phyloP scores from a whole-genome alignment of 2,888 invertebrate species.

The Creontiades dilutus region DNA sequence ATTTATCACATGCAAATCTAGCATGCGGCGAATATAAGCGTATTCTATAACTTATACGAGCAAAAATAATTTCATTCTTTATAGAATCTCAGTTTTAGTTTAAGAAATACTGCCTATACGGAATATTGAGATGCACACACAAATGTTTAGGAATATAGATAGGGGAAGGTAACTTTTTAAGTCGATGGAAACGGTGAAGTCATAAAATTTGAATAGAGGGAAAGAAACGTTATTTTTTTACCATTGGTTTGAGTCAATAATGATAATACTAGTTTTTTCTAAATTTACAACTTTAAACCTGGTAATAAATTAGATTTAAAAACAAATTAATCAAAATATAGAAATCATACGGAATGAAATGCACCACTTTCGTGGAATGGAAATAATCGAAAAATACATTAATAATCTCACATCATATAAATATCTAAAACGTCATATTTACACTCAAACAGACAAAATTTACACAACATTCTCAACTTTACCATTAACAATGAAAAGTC shows the following conservation, averaged over 20 bases:
- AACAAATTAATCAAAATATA: conserved; percentile 19
- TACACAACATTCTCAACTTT: conserved; percentile 60
- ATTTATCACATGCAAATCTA: conserved; percentile 58
- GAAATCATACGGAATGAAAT: conserved; percentile 48
- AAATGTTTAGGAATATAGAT: conserved; percentile 53
- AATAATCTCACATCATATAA: conserved; percentile 63
- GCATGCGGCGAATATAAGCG: conserved; percentile 69
- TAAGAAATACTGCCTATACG: conserved; percentile 55
- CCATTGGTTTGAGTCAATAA: conserved; percentile 26
- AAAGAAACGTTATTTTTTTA: conserved; percentile 18
- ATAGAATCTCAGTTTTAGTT: conserved; percentile 47
- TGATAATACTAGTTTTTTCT: neutral
- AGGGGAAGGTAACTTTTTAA: conserved; percentile 55
- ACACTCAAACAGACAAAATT: conserved; percentile 61
- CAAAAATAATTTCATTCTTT: conserved; percentile 67
- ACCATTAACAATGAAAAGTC: conserved; percentile 44
- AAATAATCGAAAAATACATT: conserved; percentile 60
- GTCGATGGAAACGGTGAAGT: conserved; percentile 32
- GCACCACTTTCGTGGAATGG: conserved; percentile 10
- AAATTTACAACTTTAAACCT: neutral
- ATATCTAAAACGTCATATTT: conserved; percentile 59
- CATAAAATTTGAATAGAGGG: neutral
- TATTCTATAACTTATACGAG: conserved; percentile 65
- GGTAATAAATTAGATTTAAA: conserved; percentile 12
- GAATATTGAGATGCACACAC: conserved; percentile 67